Percentiles rank a stretch among this genome's conserved stretches.
Conservation (phyloP, 2,888 invertebrate species). For the Cancer borealis region DNA sequence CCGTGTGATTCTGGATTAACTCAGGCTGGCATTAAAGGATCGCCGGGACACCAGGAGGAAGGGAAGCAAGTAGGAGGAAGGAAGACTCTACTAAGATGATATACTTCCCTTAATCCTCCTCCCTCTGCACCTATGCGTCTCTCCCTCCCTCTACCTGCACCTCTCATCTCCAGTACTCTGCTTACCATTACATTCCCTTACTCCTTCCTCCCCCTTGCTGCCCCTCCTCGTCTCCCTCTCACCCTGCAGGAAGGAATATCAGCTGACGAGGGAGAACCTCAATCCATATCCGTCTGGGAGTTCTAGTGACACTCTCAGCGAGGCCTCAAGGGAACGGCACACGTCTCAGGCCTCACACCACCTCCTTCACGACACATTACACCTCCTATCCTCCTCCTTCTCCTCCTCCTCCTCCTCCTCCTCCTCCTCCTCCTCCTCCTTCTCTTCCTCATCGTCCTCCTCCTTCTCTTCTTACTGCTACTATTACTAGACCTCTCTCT, state of each 20-base stretch:
- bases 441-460: too few species aligned
- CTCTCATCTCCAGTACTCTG: not conserved
- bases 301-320: not conserved
- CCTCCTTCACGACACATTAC: not conserved
- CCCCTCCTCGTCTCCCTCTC: not conserved
- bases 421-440: too few species aligned
- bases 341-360: constrained; percentile 2
- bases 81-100: not conserved
- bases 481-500: too few species aligned
- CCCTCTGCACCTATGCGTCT: not conserved
- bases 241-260: not conserved
- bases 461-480: not conserved
- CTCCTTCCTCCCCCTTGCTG: not conserved
- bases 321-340: not conserved
- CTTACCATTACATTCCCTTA: not conserved
- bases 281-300: constrained; percentile 32
- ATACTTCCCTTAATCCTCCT: not conserved
- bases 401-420: too few species aligned
- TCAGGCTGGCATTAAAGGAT: not conserved
- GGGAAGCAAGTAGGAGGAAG: not conserved
- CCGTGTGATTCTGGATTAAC: not conserved
- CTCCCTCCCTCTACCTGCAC: not conserved
- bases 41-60: not conserved
- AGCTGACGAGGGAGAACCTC: not conserved
- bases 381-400: not conserved